Evolutionary conservation across 2,888 invertebrate species (phyloP).

Genomic region (Chloroclysta siterata): DNA sequence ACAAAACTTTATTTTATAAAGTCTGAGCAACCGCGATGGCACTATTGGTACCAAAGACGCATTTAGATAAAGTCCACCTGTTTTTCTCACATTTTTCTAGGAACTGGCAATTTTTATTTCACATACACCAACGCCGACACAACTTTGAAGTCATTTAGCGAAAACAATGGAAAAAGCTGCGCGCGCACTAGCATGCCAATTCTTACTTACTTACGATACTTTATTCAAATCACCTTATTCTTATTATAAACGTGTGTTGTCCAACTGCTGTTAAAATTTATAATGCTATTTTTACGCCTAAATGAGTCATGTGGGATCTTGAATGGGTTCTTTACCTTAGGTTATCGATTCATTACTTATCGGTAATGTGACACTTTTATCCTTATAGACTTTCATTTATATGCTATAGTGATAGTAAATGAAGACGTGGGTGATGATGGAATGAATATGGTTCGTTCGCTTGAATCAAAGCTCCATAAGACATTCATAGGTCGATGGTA

Average conservation of each 20-base stretch:
- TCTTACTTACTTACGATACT: conserved; percentile 57
- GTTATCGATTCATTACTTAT: conserved; percentile 58
- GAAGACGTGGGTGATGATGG: conserved; percentile 30
- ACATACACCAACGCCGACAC: conserved; percentile 75
- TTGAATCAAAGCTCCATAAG: neutral
- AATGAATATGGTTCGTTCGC: conserved; percentile 6
- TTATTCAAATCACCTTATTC: conserved; percentile 83
- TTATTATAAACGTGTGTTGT: conserved; percentile 74
- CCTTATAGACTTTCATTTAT: conserved; percentile 31
- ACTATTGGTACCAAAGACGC: conserved; percentile 27
- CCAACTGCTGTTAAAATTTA: conserved; percentile 76
- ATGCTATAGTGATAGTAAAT: conserved; percentile 23
- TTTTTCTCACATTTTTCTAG: conserved; percentile 62
- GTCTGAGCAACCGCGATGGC: conserved; percentile 23
- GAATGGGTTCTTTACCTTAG: conserved; percentile 67
- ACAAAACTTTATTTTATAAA: conserved; percentile 5
- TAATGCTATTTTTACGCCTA: conserved; percentile 78
- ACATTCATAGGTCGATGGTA: neutral
- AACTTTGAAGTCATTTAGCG: conserved; percentile 85
- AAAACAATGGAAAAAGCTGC: conserved; percentile 81
- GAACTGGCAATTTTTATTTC: conserved; percentile 73
- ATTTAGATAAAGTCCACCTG: conserved; percentile 52
- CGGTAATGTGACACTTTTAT: conserved; percentile 43
- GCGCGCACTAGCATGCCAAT: conserved; percentile 74
- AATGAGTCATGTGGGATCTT: conserved; percentile 76